Conservation (phyloP, 2,888 invertebrate species). For the Bugulina stolonifera region DNA sequence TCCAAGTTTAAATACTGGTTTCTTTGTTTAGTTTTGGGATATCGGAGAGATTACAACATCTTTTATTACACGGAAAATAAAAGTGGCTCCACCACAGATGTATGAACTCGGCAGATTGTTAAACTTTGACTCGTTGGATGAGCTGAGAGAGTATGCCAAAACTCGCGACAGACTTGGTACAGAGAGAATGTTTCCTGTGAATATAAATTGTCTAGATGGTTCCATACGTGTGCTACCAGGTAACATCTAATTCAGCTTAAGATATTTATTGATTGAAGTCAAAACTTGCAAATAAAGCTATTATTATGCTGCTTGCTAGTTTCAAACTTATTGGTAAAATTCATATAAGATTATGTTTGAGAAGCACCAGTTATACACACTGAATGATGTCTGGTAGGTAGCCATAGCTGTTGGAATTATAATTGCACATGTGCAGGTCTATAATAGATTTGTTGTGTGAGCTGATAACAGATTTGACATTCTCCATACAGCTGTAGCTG, state of each 20-base stretch:
- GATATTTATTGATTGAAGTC: background rate
- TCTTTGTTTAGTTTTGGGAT: slow-evolving; percentile 24
- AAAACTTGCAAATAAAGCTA: slow-evolving; percentile 32
- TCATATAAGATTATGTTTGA: too few species aligned
- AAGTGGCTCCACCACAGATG: slow-evolving; percentile 68
- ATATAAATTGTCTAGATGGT: slow-evolving; percentile 60
- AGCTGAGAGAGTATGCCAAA: slow-evolving; percentile 59
- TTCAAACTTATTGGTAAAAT: too few species aligned
- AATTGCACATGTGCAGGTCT: too few species aligned
- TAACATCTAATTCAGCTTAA: slow-evolving; percentile 45
- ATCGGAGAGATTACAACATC: slow-evolving; percentile 29
- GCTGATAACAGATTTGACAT: too few species aligned
- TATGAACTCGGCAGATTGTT: slow-evolving; percentile 67
- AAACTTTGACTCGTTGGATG: slow-evolving; percentile 58
- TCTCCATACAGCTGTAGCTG: too few species aligned
- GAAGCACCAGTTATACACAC: too few species aligned
- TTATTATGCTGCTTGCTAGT: too few species aligned
- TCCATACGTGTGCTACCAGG: slow-evolving; percentile 61
- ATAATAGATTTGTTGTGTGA: too few species aligned
- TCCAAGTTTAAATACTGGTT: too few species aligned
- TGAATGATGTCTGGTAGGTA: too few species aligned
- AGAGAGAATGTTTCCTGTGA: slow-evolving; percentile 59
- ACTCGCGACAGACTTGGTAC: slow-evolving; percentile 59
- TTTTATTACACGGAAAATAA: slow-evolving; percentile 51
- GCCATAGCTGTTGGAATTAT: too few species aligned